Evolutionary conservation across 2,113 vertebrate genomes (phyloP), one percentile per base, ranked within the genome.

Genomic region (Halichoerus grypus): DNA sequence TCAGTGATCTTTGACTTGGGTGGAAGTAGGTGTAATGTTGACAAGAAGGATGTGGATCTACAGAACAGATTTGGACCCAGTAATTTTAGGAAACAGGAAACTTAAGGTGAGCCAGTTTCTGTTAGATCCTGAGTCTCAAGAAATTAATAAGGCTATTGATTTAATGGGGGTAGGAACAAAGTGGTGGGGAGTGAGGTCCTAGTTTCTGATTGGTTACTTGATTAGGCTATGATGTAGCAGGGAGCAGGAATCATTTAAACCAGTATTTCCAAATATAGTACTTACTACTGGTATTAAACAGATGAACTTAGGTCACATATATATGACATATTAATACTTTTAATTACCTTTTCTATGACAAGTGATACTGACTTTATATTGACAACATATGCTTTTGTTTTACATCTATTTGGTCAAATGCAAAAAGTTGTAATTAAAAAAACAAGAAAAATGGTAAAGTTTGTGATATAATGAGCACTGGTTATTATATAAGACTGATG

Each of bases 281-380:
- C 13, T 81, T 61, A 18, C 26, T 61, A 0, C 26, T 89, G 22
- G 4, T 57, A 13, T 39, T 46, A 88, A 88, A 81, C 4, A 74
- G 36, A 93, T 80, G n/a, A 95, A 89, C 5, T 79, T 72, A 82
- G 31, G 42, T 94, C 57, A 97, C 26, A 92, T 81, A 33, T 18
- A 36, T 28, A 72, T 72, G n/a, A 96, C 59, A 82, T 53, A 81
- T 57, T 59, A 88, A 84, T 76, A 36, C 71, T 92, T 79, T 79
- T 42, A 92, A 69, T 74, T 77, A 59, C 4, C 4, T 22, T 88
- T 1, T 59, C 36, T 87, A n/a, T 79, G 55, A 76, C 19, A 90
- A 94, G 3, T 74, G 28, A 69, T 92, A 77, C 2, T 12, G 33
- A 63, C 57, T 97, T 94, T 95, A 80, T 1, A 36, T 46, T 57